Conservation (phyloP, 1,140 invertebrate species). For the Drosophila leontia region DNA sequence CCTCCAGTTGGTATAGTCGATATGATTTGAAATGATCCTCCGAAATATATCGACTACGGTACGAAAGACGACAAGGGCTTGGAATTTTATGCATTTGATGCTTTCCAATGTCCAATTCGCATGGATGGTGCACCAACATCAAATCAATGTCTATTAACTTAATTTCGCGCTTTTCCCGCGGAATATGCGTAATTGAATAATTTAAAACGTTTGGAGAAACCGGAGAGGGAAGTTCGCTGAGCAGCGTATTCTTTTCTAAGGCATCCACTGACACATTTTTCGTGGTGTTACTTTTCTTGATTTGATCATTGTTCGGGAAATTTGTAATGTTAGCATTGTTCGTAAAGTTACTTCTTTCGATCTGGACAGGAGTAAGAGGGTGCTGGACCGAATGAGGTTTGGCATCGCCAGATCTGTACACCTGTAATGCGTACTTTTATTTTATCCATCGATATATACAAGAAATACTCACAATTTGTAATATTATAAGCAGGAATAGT, state of each 20-base stretch:
- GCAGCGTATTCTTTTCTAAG: neutral
- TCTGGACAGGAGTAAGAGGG: neutral
- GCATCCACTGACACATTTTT: neutral
- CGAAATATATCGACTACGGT: neutral
- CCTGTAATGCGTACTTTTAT: neutral
- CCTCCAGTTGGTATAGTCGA: neutral
- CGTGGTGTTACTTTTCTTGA: neutral
- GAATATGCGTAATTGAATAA: neutral
- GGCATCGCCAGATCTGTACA: neutral
- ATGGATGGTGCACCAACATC: neutral
- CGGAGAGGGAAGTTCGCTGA: neutral
- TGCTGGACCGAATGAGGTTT: neutral
- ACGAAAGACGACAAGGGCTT: neutral
- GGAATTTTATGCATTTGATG: neutral
- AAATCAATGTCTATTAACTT: too few species aligned
- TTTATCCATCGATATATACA: neutral
- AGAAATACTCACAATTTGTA: constrained; percentile 5
- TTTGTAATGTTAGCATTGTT: neutral
- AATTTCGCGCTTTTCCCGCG: neutral
- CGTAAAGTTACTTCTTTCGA: neutral
- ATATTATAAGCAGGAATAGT: neutral
- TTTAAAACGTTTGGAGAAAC: neutral
- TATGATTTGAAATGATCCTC: rapidly evolving
- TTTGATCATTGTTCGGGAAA: neutral
- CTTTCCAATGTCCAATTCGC: neutral